These are phyloP conservation scores for Byasa hedistus DNA, from an alignment of 2,888 invertebrate genomes.

Conservation along the genomic window DNA sequence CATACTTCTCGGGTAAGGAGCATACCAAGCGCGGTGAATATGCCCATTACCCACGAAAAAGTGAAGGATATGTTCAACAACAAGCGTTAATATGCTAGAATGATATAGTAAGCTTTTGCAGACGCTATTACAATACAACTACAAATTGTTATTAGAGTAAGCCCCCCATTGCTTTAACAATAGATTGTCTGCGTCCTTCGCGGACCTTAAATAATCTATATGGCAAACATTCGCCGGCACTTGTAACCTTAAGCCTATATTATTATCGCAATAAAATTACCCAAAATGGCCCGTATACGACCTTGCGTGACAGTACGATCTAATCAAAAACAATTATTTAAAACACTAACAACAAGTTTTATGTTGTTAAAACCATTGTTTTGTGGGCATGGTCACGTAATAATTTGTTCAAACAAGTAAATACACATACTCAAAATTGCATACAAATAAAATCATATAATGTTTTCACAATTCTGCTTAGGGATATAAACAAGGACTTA, in stretches of 20 bases:
- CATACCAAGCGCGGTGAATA: too few relatives aligned
- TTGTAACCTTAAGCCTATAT: not conserved
- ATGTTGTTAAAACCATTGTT: not conserved
- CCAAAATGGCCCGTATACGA: constrained; percentile 8
- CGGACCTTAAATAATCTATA: not conserved
- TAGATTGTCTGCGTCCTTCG: not conserved
- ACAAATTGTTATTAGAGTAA: not conserved
- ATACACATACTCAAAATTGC: too few relatives aligned
- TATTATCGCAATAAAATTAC: constrained; percentile 13
- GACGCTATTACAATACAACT: not conserved
- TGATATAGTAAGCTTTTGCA: not conserved
- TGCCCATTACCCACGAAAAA: too few relatives aligned
- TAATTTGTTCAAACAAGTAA: too few relatives aligned
- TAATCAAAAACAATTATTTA: constrained; percentile 18
- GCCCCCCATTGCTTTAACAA: not conserved
- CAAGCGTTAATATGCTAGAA: too few relatives aligned
- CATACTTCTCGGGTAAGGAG: too few relatives aligned
- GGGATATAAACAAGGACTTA: too few relatives aligned
- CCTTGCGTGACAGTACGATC: constrained; percentile 28
- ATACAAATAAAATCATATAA: too few relatives aligned
- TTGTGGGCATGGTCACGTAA: too few relatives aligned
- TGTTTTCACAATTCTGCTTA: too few relatives aligned
- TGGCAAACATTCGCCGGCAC: not conserved
- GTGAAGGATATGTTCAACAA: too few relatives aligned
- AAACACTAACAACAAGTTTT: not conserved